Conservation (phyloP, 2,113 vertebrate species). For the Macroglossus sobrinus region DNA sequence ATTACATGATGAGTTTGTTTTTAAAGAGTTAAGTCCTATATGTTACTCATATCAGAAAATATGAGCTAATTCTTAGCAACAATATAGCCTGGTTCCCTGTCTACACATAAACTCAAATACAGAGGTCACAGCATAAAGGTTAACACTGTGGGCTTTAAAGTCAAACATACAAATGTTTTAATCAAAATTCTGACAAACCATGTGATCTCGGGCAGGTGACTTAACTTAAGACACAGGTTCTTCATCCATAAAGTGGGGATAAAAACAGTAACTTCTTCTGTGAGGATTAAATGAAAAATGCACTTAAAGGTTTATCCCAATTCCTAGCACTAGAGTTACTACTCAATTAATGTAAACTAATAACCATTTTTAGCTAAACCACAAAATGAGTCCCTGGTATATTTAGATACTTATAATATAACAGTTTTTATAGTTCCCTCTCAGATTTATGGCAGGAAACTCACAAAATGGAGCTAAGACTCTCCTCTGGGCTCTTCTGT, state of each 20-base stretch:
- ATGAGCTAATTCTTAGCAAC: not conserved
- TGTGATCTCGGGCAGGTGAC: not conserved
- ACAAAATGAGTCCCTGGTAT: not conserved
- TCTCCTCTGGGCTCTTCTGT: not conserved
- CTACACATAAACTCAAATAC: not conserved
- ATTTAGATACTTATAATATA: not conserved
- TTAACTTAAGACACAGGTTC: not conserved
- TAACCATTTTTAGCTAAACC: not conserved
- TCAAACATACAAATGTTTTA: conserved; percentile 25
- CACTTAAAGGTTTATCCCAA: not conserved
- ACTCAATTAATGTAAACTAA: not conserved
- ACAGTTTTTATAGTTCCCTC: not conserved
- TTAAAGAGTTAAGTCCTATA: not conserved
- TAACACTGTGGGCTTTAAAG: not conserved
- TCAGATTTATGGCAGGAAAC: not conserved
- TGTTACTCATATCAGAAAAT: not conserved
- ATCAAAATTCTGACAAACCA: not conserved
- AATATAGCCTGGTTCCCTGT: not conserved
- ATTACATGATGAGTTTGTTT: not conserved
- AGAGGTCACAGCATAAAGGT: not conserved
- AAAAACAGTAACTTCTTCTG: not conserved
- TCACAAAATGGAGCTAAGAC: not conserved
- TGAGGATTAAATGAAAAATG: conserved; percentile 27
- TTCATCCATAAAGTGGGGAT: not conserved
- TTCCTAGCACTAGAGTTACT: not conserved